Conservation (phyloP, 2,797 vertebrate genomes). For the Chiroxiphia lanceolata region DNA sequence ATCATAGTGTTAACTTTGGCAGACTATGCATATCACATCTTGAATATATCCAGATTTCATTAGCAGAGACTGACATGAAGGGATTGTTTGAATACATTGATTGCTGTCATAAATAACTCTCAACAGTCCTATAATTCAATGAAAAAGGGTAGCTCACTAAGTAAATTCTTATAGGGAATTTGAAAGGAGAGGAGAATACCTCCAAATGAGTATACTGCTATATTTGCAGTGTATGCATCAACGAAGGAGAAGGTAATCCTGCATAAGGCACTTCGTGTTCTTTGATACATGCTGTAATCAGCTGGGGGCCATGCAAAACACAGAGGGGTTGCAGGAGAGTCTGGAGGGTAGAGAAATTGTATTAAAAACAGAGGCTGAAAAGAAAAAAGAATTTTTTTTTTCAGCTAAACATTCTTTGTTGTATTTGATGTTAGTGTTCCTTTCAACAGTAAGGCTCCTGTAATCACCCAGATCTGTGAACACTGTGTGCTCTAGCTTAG, state of each 20-base stretch:
- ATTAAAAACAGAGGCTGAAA: not conserved
- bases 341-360: not conserved
- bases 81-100: not conserved
- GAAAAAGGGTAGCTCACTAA: not conserved
- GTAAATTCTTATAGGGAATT: not conserved
- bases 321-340: not conserved
- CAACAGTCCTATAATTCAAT: not conserved
- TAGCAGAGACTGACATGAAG: not conserved
- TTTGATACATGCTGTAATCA: not conserved
- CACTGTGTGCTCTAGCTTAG: not conserved
- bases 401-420: not conserved
- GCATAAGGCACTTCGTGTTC: not conserved
- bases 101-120: not conserved
- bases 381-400: not conserved
- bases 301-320: not conserved
- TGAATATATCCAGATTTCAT: not conserved
- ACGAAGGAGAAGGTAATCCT: not conserved
- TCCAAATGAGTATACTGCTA: not conserved
- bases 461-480: not conserved
- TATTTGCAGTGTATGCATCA: not conserved
- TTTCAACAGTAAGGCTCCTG: not conserved
- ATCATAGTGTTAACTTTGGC: not conserved
- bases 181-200: not conserved
- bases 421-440: not conserved
- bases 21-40: not conserved